These are phyloP conservation scores for Muscicapa adusta DNA, from an alignment of 2,113 vertebrate genomes.

Conservation along the genomic window DNA sequence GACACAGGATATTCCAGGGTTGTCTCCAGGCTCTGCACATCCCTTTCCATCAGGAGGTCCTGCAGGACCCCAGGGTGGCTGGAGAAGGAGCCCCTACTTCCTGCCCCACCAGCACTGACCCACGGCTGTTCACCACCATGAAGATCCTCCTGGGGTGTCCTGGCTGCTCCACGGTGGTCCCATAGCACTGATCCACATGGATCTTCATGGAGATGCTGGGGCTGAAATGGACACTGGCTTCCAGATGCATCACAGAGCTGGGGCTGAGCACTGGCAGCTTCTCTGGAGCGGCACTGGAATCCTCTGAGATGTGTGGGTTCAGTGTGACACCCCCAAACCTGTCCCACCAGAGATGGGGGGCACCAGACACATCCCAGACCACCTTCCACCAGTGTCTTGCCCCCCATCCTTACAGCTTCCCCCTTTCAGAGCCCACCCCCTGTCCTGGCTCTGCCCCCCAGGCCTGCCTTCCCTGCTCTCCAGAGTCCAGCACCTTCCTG, in stretches of 20 bases:
- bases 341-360: neutral
- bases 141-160: neutral
- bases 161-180: fast-evolving
- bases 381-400: neutral
- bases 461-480: neutral
- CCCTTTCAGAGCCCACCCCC: neutral
- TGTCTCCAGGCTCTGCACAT: neutral
- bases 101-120: neutral
- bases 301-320: neutral
- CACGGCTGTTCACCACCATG: neutral
- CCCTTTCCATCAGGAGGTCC: neutral
- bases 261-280: neutral
- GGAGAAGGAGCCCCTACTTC: neutral
- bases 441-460: neutral
- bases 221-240: neutral
- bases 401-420: neutral
- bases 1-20: neutral
- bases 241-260: neutral
- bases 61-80: neutral
- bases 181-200: neutral
- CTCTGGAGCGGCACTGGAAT: neutral
- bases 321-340: no score
- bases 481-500: neutral
- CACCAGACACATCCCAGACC: neutral
- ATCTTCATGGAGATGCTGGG: neutral